Evolutionary conservation across 2,797 vertebrate species (phyloP), one percentile per base, ranked within the genome.

Genomic region (Craterocephalus amniculus): DNA sequence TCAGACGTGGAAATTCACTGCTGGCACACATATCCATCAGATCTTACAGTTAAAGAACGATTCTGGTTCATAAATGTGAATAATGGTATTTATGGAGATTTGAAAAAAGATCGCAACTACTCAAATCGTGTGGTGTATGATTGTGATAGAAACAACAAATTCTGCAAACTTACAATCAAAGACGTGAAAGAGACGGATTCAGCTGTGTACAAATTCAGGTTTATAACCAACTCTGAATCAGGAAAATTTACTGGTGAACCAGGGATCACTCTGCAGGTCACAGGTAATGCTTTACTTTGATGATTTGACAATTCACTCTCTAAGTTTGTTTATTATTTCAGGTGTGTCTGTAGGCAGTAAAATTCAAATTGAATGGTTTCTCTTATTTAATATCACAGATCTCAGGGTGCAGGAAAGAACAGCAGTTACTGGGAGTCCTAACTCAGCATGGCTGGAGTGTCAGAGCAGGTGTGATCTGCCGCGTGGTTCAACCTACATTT

Each of bases 1-100:
- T 71, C 69, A n/a, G 29, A 59, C n/a, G 35, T 54, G 40, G 3
- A 0, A 14, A 58, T 75, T 8, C 1, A 0, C 7, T 58, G 72
- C 54, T 11, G 0, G 0, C 14, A 54, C 22, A n/a, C 0, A 0
- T 4, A 59, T 48, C 56, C 56, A 49, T 0, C 2, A 20, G 0
- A 1, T 2, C 31, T 3, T 24, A 0, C 0, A n/a, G 22, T 58
- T 40, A 0, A 10, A 0, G 5, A 43, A 20, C 4, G 0, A 32
- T 43, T 54, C 4, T 72, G 61, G 70, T 64, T 58, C 32, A 40
- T 5, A 32, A 5, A 64, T 27, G 0, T 1, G 4, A 1, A 0
- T 14, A 14, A 35, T 22, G 16, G 18, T 31, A 4, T 5, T 27
- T 11, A 20, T 11, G 6, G 14, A 18, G 29, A 59, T 29, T 35